phyloP scores from a whole-genome alignment of 2,113 vertebrate species.

The Varanus komodoensis region DNA sequence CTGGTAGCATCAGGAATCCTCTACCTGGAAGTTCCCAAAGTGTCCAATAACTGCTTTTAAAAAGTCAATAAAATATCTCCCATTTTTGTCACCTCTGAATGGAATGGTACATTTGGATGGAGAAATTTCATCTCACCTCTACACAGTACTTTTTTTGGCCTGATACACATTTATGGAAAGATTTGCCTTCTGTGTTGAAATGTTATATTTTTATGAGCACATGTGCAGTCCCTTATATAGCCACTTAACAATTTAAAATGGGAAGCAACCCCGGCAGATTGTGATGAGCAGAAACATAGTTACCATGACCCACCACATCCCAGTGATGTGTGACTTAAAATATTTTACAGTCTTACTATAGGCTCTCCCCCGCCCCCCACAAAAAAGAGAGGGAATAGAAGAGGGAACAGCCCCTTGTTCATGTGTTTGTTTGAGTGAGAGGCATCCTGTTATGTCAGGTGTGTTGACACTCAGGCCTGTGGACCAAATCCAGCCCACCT shows the following conservation, averaged over 20 bases:
- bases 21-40: no score
- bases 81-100: background rate
- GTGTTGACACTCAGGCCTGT: no score
- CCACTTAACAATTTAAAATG: background rate
- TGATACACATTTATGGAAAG: background rate
- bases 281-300: no score
- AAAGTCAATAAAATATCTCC: background rate
- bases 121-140: background rate
- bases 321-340: background rate
- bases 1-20: no score
- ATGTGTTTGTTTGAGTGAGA: background rate
- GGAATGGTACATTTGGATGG: background rate
- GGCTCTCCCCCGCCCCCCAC: no score
- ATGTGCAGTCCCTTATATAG: background rate
- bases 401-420: background rate
- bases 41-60: no score
- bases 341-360: no score
- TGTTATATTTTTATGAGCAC: background rate
- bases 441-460: no score
- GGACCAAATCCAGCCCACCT: no score
- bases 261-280: no score
- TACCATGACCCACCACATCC: background rate
- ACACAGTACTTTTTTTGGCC: background rate
- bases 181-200: background rate
- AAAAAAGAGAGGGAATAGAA: background rate